A percentile compares a stretch with the other conserved stretches of the same genome.
Conservation (phyloP, 2,888 invertebrate genomes). For the Melieria picta region DNA sequence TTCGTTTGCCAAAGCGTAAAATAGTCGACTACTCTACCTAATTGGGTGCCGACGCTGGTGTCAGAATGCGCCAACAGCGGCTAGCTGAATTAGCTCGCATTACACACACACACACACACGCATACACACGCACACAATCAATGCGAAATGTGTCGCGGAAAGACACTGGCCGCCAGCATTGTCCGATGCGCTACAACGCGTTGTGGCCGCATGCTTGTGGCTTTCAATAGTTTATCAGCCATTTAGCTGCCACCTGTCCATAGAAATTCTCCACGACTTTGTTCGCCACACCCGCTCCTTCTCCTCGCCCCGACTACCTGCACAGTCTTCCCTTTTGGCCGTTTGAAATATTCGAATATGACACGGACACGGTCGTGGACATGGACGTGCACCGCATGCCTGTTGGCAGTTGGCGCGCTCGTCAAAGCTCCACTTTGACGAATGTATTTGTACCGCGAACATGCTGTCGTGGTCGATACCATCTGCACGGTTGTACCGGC, state of each 20-base stretch:
- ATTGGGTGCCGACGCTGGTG: no score
- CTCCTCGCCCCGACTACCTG: no score
- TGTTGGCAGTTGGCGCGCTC: constrained; percentile 15
- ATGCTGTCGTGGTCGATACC: neutral
- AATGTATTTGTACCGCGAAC: no score
- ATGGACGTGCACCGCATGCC: neutral
- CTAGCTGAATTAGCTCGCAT: neutral
- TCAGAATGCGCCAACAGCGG: no score
- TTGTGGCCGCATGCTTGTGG: neutral
- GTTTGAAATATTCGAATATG: no score
- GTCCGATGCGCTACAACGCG: neutral
- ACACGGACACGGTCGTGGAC: no score
- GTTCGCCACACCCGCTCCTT: no score
- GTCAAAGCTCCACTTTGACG: neutral
- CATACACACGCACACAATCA: neutral
- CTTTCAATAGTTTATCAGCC: constrained; percentile 13
- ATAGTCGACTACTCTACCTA: no score
- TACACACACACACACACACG: neutral
- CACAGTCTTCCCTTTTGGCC: no score
- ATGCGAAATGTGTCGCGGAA: neutral
- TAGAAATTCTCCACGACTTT: neutral
- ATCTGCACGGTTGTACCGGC: neutral
- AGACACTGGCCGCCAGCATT: no score
- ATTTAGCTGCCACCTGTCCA: constrained; percentile 14
- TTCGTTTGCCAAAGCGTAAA: neutral